These are phyloP conservation scores for Drosophila maculinotata DNA, from an alignment of 2,888 invertebrate species.

Conservation along the genomic window DNA sequence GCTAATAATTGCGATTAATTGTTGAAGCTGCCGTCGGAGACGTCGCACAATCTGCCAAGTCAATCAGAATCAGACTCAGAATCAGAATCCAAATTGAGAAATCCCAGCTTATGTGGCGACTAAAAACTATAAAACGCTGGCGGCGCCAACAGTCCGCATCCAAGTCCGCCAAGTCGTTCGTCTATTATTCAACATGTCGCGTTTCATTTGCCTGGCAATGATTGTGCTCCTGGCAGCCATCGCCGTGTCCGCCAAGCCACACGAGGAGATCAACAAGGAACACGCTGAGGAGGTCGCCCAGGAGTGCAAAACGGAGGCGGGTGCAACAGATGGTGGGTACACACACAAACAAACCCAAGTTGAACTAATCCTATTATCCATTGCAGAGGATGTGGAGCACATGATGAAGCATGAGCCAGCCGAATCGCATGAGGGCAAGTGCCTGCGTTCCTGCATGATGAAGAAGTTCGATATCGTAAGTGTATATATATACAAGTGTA, in stretches of 20 bases:
- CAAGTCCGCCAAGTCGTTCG: slow-evolving; percentile 43
- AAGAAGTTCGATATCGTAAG: slow-evolving; percentile 82
- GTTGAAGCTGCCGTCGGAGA: slow-evolving; percentile 40
- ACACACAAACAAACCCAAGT: neutral
- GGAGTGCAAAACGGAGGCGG: slow-evolving; percentile 77
- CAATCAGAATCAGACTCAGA: slow-evolving; percentile 28
- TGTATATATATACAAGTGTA: no score
- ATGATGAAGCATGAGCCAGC: slow-evolving; percentile 74
- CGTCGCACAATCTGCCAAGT: slow-evolving; percentile 36
- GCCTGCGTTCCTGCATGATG: slow-evolving; percentile 82
- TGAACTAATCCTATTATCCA: no score
- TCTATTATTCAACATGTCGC: slow-evolving; percentile 56
- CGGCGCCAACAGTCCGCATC: slow-evolving; percentile 26
- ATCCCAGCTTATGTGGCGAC: slow-evolving; percentile 24
- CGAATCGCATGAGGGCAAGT: slow-evolving; percentile 76
- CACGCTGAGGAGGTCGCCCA: slow-evolving; percentile 63
- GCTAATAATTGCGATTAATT: slow-evolving; percentile 72
- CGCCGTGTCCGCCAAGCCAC: slow-evolving; percentile 48
- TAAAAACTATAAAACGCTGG: slow-evolving; percentile 61
- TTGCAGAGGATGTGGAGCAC: slow-evolving; percentile 78
- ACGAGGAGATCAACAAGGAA: slow-evolving; percentile 65
- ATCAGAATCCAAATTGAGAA: neutral
- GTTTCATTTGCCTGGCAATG: slow-evolving; percentile 38
- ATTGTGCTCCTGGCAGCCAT: slow-evolving; percentile 34
- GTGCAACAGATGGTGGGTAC: slow-evolving; percentile 81